Percentiles rank a stretch among this genome's conserved stretches.
These are phyloP conservation scores for Gonatopus flavifemur DNA, from an alignment of 1,140 invertebrate species.

Conservation along the genomic window DNA sequence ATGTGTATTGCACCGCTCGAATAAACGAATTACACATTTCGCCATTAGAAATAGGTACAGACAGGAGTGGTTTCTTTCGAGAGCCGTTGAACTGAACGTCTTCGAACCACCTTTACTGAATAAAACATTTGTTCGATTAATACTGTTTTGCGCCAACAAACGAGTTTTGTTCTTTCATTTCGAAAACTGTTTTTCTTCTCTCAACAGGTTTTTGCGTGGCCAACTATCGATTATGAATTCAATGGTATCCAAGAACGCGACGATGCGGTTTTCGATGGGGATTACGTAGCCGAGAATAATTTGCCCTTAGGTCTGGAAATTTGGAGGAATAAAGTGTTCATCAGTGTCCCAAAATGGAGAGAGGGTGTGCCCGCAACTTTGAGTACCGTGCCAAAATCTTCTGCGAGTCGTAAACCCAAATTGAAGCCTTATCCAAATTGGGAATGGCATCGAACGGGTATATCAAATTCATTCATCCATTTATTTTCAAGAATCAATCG, in stretches of 20 bases:
- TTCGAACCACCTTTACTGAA: no score
- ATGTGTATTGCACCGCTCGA: no score
- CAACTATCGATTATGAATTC: slow-evolving; percentile 62
- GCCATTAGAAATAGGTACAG: background rate
- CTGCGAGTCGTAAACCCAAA: slow-evolving; percentile 62
- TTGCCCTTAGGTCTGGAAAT: slow-evolving; percentile 74
- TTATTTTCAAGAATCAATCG: slow-evolving; percentile 1
- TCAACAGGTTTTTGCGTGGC: slow-evolving; percentile 61
- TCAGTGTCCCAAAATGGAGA: slow-evolving; percentile 80
- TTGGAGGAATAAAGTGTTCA: slow-evolving; percentile 66
- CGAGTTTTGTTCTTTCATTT: background rate
- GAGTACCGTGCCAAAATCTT: slow-evolving; percentile 60
- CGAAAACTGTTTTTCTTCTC: slow-evolving; percentile 3
- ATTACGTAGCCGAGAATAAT: slow-evolving; percentile 71
- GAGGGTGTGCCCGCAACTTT: slow-evolving; percentile 73
- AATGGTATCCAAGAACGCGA: slow-evolving; percentile 52
- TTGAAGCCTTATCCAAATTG: slow-evolving; percentile 75
- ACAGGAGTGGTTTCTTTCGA: no score
- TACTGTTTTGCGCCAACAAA: no score
- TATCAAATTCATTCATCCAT: background rate
- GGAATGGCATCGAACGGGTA: slow-evolving; percentile 68
- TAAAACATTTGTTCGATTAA: no score
- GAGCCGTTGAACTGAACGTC: no score
- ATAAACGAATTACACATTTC: background rate
- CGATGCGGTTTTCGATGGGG: slow-evolving; percentile 57